These are phyloP conservation scores for Engystomops pustulosus DNA, from an alignment of 2,113 vertebrate species.

Conservation along the genomic window DNA sequence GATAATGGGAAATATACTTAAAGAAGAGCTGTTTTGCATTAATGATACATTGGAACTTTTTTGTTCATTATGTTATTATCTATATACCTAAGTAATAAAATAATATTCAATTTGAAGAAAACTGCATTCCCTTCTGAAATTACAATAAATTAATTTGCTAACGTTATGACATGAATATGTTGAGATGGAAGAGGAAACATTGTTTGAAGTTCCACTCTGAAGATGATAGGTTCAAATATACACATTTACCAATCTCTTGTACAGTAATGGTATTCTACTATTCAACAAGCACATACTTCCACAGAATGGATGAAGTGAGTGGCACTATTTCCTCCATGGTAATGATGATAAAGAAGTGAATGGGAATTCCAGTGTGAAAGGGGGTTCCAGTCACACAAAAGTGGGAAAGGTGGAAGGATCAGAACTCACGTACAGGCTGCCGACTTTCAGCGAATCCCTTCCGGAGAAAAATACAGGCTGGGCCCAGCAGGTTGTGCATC, in stretches of 20 bases:
- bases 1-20: not conserved
- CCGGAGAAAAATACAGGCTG: constrained; percentile 78
- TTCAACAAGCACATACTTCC: not conserved
- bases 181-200: not conserved
- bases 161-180: too few relatives aligned
- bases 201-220: not conserved
- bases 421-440: constrained; percentile 97
- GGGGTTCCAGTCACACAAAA: constrained; percentile 8
- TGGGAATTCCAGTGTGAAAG: not conserved
- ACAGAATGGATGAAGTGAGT: not conserved
- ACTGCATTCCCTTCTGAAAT: not conserved
- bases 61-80: not conserved
- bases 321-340: not conserved
- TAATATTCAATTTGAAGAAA: not conserved
- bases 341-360: constrained; percentile 15
- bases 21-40: not conserved
- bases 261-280: not conserved
- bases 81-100: not conserved
- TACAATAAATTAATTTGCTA: too few relatives aligned
- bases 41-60: not conserved
- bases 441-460: constrained; percentile 78
- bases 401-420: not conserved
- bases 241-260: not conserved
- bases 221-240: not conserved
- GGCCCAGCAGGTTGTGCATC: constrained; percentile 74